Evolutionary conservation across 2,888 invertebrate species (phyloP), one percentile per base, ranked within the genome.

Genomic region (Agrochola lota): DNA sequence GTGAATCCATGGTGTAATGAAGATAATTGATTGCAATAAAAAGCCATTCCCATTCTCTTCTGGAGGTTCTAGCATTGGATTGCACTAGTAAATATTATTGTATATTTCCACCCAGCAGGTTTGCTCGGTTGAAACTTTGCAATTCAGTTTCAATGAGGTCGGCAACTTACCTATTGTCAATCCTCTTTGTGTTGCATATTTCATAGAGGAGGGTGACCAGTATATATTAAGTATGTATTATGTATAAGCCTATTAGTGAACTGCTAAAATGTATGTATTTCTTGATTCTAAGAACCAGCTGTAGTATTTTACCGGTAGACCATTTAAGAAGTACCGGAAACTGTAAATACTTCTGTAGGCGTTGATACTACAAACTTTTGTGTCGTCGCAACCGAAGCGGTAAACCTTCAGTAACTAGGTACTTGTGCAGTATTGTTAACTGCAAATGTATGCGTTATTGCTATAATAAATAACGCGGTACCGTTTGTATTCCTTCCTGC

Each of bases 391-490:
- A 71, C 78, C 30, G 59, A 70, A 59, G 78, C 40, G 62, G 62
- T 71, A 68, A 77, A 62, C 49, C 59, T 46, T 49, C 46, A 40
- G 62, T 74, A 72, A 83, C 49, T 67, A 71, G 35, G 71, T 68
- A 70, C 72, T 76, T 75, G 26, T 46, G n/a, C 43, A 26, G 62
- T 70, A 66, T 75, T 57, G 71, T 83, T 59, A 49, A 76, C 72
- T 52, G 73, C 49, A 11, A 83, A 76, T 76, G 63, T 73, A 79
- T 72, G 59, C 55, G 63, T 73, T 76, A 73, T 68, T 76, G 46
- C 79, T 60, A 52, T 78, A 76, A 71, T 83, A 83, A 83, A 83
- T 68, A 72, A 49, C 1, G 79, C 83, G 79, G 83, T 83, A 26
- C 46, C 60, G 60, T 83, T 74, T 83, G 71, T 78, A 69, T 78